A percentile compares a stretch with the other conserved stretches of the same genome.
These are phyloP conservation scores for Danaus chrysippus DNA, from an alignment of 2,888 invertebrate species.

Conservation along the genomic window DNA sequence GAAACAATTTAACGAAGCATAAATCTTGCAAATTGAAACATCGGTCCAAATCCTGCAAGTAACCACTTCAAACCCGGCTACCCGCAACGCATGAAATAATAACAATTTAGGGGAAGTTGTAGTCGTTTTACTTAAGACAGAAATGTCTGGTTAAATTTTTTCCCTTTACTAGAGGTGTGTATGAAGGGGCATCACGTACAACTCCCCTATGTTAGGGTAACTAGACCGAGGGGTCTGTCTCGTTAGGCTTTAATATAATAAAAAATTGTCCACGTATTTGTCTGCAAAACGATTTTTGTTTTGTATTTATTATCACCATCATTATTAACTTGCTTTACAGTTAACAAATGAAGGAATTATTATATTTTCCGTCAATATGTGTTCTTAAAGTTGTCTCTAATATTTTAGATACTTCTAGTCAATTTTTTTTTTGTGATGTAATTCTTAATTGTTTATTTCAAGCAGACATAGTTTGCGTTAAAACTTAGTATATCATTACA, in stretches of 20 bases:
- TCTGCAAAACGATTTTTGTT: neutral
- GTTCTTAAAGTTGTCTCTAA: no score
- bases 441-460: neutral
- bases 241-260: constrained; percentile 40
- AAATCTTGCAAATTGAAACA: constrained; percentile 23
- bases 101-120: neutral
- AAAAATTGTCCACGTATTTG: constrained; percentile 13
- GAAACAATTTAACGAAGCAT: constrained; percentile 17
- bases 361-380: no score
- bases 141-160: constrained; percentile 19
- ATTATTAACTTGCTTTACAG: no score
- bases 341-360: no score
- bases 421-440: no score
- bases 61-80: constrained; percentile 1
- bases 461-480: constrained; percentile 2
- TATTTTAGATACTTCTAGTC: no score
- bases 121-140: neutral
- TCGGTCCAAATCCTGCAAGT: constrained; percentile 13
- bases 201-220: constrained; percentile 27
- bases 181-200: constrained; percentile 21
- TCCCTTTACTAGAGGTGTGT: constrained; percentile 10
- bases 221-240: constrained; percentile 51
- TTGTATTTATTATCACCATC: no score
- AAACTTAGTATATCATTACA: constrained; percentile 5
- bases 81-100: neutral